Evolutionary conservation across 2,113 vertebrate species (phyloP).

Genomic region (Ceyx margarethae): DNA sequence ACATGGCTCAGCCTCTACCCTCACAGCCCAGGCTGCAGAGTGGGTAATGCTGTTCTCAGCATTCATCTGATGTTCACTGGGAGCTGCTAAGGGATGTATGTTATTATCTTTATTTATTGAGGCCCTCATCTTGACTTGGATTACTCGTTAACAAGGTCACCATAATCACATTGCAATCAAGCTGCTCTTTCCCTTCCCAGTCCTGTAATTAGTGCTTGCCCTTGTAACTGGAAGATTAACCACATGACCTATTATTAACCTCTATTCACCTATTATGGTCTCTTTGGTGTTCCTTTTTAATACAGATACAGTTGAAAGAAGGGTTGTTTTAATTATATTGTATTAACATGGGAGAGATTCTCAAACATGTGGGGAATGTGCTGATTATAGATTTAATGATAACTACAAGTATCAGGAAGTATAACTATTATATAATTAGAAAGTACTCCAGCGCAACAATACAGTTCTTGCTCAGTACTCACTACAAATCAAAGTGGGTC

Average conservation of each 20-base stretch:
- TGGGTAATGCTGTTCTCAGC: neutral
- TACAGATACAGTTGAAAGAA: slow-evolving; percentile 41
- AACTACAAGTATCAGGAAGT: slow-evolving; percentile 21
- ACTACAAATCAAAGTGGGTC: neutral
- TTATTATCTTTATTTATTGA: slow-evolving; percentile 57
- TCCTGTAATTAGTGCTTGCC: slow-evolving; percentile 56
- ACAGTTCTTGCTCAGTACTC: neutral
- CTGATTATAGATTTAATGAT: slow-evolving; percentile 40
- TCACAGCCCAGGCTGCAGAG: neutral
- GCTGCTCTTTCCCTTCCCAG: slow-evolving; percentile 47
- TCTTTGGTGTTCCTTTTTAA: slow-evolving; percentile 46
- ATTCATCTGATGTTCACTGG: neutral
- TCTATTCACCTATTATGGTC: slow-evolving; percentile 43
- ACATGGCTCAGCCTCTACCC: fast-evolving
- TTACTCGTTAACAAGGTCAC: slow-evolving; percentile 59
- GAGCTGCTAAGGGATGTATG: neutral
- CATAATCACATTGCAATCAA: slow-evolving; percentile 61
- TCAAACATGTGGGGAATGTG: neutral
- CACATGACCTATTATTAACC: slow-evolving; percentile 59
- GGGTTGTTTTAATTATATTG: slow-evolving; percentile 42
- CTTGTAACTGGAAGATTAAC: slow-evolving; percentile 67
- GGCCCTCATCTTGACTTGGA: neutral
- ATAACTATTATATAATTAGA: slow-evolving; percentile 28
- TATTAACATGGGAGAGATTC: slow-evolving; percentile 53
- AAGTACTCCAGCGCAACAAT: neutral